Base-by-base conservation (phyloP, 2,113 vertebrate species). In the Solea solea region DNA sequence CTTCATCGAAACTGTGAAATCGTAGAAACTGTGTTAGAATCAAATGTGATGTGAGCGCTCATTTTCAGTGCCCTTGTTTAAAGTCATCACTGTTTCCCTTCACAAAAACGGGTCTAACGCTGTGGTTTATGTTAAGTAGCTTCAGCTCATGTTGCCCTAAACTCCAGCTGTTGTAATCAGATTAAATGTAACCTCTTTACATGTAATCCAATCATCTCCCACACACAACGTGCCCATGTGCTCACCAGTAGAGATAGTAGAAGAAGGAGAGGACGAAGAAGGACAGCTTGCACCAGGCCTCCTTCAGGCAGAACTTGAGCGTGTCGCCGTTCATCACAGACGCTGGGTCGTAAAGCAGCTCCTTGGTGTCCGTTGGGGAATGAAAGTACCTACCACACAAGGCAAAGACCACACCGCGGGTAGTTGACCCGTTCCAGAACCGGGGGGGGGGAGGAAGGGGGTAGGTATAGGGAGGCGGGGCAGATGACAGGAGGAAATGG, bases 181-280 rank as follows among this genome's bases (percentile, higher is more conserved):
- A 66, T 76, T 51, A 71, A 71, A 72, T 60, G 39, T 71, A 66
- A 72, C 49, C 8, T 64, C 16, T 73, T 72, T 41, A 81, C 66
- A 72, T 80, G 64, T 71, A 73, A 79, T 83, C 52, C 56, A 63
- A 54, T 79, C 28, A 69, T 53, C 11, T 42, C 58, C 39, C 44
- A n/a, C 54, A n/a, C 54, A 27, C 12, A 2, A 1, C 28, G 4
- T 9, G 41, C 25, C 34, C 21, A 14, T 8, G 4, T 39, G 64
- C 96, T 94, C 91, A 99, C 98, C 97, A 98, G 93, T 99, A 99
- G 69, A 98, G 95, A 94, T 99, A 99, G 93, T 98, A 99, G 95
- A 99, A 98, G 94, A 98, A 98, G 62, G 98, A 99, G 27, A 99
- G 95, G 65, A 99, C 95, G 27, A 98, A 99, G 92, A 99, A 99